phyloP scores from a whole-genome alignment of 1,140 invertebrate genomes.

The Drosophila nigromelanica region DNA sequence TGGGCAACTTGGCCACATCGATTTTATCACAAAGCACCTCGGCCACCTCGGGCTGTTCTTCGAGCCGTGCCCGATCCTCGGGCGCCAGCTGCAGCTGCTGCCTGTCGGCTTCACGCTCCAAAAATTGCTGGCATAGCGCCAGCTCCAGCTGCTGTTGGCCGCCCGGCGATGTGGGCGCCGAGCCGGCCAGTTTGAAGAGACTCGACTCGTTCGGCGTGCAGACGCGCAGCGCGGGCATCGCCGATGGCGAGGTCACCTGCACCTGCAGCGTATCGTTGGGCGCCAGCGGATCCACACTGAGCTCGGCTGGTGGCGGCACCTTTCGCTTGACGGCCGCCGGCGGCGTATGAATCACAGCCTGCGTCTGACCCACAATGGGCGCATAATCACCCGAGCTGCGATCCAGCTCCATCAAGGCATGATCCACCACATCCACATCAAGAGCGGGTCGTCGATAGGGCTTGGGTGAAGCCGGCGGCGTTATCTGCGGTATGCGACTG shows the following conservation, averaged over 20 bases:
- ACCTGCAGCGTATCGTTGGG: constrained; percentile 62
- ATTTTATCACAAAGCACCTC: constrained; percentile 72
- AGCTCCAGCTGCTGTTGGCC: constrained; percentile 24
- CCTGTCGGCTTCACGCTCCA: constrained; percentile 22
- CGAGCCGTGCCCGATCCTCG: constrained; percentile 53
- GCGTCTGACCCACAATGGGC: constrained; percentile 57
- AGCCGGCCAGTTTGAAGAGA: constrained; percentile 69
- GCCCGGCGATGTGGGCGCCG: constrained; percentile 66
- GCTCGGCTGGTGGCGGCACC: background rate
- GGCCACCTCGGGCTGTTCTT: constrained; percentile 51
- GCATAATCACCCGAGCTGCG: constrained; percentile 65
- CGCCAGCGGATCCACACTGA: constrained; percentile 45
- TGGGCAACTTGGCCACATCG: constrained; percentile 59
- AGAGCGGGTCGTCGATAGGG: constrained; percentile 25
- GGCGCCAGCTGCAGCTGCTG: constrained; percentile 30
- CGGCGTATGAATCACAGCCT: constrained; percentile 66
- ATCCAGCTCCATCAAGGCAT: constrained; percentile 47
- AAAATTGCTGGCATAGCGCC: constrained; percentile 52
- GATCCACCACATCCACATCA: constrained; percentile 54
- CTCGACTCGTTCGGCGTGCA: constrained; percentile 75
- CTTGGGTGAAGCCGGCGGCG: constrained; percentile 70
- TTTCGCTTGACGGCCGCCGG: constrained; percentile 18
- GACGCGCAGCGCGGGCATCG: constrained; percentile 55
- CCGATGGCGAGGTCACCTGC: constrained; percentile 53
- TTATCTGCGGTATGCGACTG: constrained; percentile 76